A percentile compares a stretch with the other conserved stretches of the same genome.
phyloP scores from a whole-genome alignment of 2,888 invertebrate genomes.

The Drosophila eohydei region DNA sequence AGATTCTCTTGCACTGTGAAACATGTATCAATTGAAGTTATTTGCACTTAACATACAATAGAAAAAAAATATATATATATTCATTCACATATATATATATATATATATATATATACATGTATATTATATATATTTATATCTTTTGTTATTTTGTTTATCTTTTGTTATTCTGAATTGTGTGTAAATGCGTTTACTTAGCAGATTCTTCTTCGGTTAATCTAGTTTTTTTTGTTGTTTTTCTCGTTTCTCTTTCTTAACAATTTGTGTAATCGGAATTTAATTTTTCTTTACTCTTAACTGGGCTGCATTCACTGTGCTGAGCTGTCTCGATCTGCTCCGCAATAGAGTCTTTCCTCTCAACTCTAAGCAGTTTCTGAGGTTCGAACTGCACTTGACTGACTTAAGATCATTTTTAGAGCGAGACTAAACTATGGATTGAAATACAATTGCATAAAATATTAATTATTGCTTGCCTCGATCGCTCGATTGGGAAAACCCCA shows the following conservation, averaged over 20 bases:
- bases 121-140: conserved; percentile 28
- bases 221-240: not conserved
- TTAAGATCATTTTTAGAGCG: not conserved
- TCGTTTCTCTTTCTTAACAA: conserved; percentile 8
- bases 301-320: conserved; percentile 7
- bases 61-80: conserved; percentile 56
- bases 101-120: conserved; percentile 31
- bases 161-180: conserved; percentile 27
- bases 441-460: not conserved
- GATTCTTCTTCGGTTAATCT: conserved; percentile 15
- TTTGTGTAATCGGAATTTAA: conserved; percentile 2
- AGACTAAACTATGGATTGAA: too few relatives aligned
- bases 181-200: conserved; percentile 43
- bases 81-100: conserved; percentile 29
- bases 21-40: conserved; percentile 55
- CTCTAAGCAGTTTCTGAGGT: too few relatives aligned
- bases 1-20: conserved; percentile 46
- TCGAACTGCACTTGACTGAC: not conserved
- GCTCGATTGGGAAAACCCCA: not conserved
- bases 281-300: conserved; percentile 8
- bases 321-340: conserved; percentile 3
- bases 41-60: conserved; percentile 67
- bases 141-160: conserved; percentile 34
- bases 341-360: conserved; percentile 1
- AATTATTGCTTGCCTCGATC: not conserved